Evolutionary conservation across 2,113 vertebrate species (phyloP), one percentile per base, ranked within the genome.

Genomic region (Calyptommatus sinebrachiatus): DNA sequence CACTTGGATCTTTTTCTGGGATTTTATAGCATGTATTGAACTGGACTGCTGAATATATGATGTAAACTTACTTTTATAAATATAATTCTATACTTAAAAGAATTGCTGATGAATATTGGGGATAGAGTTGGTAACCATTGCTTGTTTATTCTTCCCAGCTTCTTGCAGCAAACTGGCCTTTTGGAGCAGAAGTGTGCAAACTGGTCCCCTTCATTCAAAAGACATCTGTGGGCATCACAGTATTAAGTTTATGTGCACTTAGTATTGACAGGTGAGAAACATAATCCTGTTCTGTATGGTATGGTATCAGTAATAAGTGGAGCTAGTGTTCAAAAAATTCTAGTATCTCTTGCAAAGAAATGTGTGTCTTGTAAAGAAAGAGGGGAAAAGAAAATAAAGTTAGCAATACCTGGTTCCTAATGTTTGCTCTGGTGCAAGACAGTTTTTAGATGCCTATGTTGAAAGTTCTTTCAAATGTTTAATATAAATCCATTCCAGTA

Each of bases 171-270:
- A 96, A 97, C 88, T 99, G 98, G 98, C 97, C 97, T 0, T 98
- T 99, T 11, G 98, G 97, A 82, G 93, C 93, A 0, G 93, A 92
- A 86, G 86, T 98, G 93, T 99, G 98, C 91, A 99, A 99, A 93
- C 92, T 98, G 35, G 94, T 99, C 41, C 97, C 97, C 66, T 99
- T 99, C 91, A 95, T 99, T 85, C 98, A 98, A 90, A 99, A 99
- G 87, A 95, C 95, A 4, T 97, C 97, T 0, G 96, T 98, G 80
- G 98, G 98, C 66, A 97, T 99, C 89, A 98, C 97, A 1, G 97
- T 97, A 85, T 76, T 99, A 87, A 98, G 98, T 84, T 94, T 99
- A 26, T 98, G 97, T 78, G 97, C 97, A 57, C 91, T 98, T 84
- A 98, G 97, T 86, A 96, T 98, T 88, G 98, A 98, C 89, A 97